A percentile compares a stretch with the other conserved stretches of the same genome.
Evolutionary conservation across 2,888 invertebrate species (phyloP).

Genomic region (Polydrusus tereticollis): DNA sequence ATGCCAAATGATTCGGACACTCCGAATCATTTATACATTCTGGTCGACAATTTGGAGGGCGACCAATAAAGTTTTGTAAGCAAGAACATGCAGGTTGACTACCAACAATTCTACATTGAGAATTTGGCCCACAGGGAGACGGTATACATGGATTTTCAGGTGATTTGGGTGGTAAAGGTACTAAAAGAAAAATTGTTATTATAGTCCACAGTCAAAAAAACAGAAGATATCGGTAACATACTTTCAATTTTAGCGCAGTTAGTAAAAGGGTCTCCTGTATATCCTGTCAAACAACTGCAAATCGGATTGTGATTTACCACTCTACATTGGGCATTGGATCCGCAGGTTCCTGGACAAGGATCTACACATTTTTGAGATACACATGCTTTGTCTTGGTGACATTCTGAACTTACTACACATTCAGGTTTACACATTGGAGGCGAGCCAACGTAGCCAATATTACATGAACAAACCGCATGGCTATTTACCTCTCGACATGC

Average conservation of each 20-base stretch:
- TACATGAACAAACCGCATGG: constrained; percentile 75
- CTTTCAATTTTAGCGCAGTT: constrained; percentile 66
- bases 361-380: constrained; percentile 75
- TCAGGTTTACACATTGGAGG: constrained; percentile 77
- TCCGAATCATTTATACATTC: constrained; percentile 86
- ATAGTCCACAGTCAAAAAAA: constrained; percentile 35
- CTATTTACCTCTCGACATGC: constrained; percentile 74
- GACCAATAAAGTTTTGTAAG: constrained; percentile 82
- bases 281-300: constrained; percentile 74
- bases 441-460: constrained; percentile 73
- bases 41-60: constrained; percentile 88
- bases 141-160: constrained; percentile 80
- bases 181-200: constrained; percentile 61
- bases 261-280: constrained; percentile 76
- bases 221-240: constrained; percentile 53
- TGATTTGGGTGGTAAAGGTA: constrained; percentile 64
- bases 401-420: constrained; percentile 77
- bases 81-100: constrained; percentile 90
- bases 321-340: constrained; percentile 75
- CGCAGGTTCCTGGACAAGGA: constrained; percentile 77
- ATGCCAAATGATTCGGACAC: constrained; percentile 85
- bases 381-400: constrained; percentile 75
- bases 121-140: constrained; percentile 87
- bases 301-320: constrained; percentile 79
- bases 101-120: constrained; percentile 84